These are phyloP conservation scores for Gavia stellata DNA, from an alignment of 2,113 vertebrate species.

Conservation along the genomic window DNA sequence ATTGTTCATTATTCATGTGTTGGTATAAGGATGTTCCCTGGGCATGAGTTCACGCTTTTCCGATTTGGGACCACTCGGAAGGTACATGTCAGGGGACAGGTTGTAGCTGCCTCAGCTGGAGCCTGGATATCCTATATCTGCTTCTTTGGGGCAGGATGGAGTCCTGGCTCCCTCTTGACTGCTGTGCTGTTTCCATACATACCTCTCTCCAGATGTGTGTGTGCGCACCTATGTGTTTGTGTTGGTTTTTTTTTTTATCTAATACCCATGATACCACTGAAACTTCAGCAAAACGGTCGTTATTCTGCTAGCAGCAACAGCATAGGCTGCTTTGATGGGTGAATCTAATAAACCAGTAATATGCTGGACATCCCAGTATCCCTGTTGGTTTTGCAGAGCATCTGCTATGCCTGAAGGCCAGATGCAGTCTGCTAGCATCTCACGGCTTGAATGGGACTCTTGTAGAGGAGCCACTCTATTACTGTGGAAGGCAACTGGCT, in stretches of 20 bases:
- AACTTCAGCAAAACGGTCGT: background rate
- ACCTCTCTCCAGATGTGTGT: background rate
- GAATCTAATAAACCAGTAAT: background rate
- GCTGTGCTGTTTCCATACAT: background rate
- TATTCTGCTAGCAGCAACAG: background rate
- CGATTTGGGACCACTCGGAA: background rate
- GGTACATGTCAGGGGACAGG: fast-evolving
- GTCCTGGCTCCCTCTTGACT: background rate
- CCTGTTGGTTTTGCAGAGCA: background rate
- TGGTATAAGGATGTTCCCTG: background rate
- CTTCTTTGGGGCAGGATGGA: background rate
- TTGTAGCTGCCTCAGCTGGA: background rate
- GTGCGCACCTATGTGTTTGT: fast-evolving
- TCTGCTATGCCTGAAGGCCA: background rate
- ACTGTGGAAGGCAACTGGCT: background rate
- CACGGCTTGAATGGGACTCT: background rate
- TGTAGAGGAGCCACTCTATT: background rate
- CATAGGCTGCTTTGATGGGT: background rate
- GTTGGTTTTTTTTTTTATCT: background rate
- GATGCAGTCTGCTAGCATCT: background rate
- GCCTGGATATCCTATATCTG: background rate
- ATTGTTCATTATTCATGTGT: background rate
- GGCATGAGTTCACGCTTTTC: background rate
- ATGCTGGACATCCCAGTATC: background rate
- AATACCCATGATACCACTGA: background rate